These are phyloP conservation scores for Brachionus manjavacas DNA, from an alignment of 1,140 invertebrate genomes.

Conservation along the genomic window DNA sequence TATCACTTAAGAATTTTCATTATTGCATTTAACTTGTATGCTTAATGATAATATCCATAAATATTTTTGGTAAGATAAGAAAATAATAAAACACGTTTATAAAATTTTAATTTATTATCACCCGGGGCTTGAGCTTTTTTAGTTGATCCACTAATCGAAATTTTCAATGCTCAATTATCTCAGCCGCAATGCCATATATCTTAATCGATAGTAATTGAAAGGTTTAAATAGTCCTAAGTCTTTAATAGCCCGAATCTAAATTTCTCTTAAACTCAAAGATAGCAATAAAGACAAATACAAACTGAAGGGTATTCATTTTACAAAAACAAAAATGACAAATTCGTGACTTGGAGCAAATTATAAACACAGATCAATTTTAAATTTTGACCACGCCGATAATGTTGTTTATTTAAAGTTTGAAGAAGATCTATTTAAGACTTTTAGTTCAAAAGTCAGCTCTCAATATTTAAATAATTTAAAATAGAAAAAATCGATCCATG, in stretches of 20 bases:
- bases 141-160: not conserved
- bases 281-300: not conserved
- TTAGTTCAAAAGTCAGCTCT: not conserved
- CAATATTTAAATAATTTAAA: not conserved
- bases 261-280: not conserved
- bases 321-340: not conserved
- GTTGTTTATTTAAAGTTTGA: too few relatives aligned
- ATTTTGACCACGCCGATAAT: not conserved
- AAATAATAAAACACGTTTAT: not conserved
- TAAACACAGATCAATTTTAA: not conserved
- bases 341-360: not conserved
- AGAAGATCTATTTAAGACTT: not conserved
- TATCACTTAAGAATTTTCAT: not conserved
- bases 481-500: not conserved
- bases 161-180: not conserved
- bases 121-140: not conserved
- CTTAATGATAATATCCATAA: not conserved
- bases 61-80: not conserved
- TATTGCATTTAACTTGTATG: not conserved
- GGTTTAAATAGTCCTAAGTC: not conserved
- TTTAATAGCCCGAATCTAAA: not conserved
- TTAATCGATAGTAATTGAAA: not conserved
- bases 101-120: conserved; percentile 1
- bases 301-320: not conserved
- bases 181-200: not conserved